Base-by-base conservation (phyloP, 2,113 vertebrate species). In the Morone saxatilis region DNA sequence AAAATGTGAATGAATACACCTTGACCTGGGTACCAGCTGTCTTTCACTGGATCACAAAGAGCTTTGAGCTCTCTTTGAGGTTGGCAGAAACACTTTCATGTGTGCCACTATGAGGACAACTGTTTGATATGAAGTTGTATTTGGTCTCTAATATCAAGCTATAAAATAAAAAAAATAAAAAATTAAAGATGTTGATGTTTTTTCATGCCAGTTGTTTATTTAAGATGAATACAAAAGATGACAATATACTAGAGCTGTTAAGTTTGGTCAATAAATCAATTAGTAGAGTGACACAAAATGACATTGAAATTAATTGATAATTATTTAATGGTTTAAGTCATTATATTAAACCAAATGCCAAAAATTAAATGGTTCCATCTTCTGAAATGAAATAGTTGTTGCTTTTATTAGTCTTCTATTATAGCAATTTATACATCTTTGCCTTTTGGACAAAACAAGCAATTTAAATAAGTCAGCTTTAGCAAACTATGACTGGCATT, bases 41-140 rank as follows among this genome's bases (percentile, higher is more conserved):
- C 19, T 54, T 38, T 76, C 19, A n/a, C 17, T 56, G 43, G 0
- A 71, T 83, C 62, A 73, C 47, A 80, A 86, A 63, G n/a, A 75
- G 8, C n/a, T 71, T 62, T 36, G 54, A 77, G 43, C 36, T 40
- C 8, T 65, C 51, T 45, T 84, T 72, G 75, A 57, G n/a, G 73
- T 63, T 61, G 31, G 31, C 31, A 31, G 31, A 31, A 31, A 31
- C 31, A 31, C 31, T 31, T 38, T 25, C 8, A 65, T 38, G 8
- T 36, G 1, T 7, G 7, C 76, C 7, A 71, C 1, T 19, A 45
- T 69, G 25, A 84, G 19, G 16, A 50, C 56, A 40, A 4, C 45
- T 54, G n/a, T 9, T 31, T 43, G 54, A 36, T 38, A 40, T 48
- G 20, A 83, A 48, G 40, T 7, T 41, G 4, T 14, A 67, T 65